Evolutionary conservation across 1,140 invertebrate species (phyloP).

Genomic region (Diploscapter pachys): DNA sequence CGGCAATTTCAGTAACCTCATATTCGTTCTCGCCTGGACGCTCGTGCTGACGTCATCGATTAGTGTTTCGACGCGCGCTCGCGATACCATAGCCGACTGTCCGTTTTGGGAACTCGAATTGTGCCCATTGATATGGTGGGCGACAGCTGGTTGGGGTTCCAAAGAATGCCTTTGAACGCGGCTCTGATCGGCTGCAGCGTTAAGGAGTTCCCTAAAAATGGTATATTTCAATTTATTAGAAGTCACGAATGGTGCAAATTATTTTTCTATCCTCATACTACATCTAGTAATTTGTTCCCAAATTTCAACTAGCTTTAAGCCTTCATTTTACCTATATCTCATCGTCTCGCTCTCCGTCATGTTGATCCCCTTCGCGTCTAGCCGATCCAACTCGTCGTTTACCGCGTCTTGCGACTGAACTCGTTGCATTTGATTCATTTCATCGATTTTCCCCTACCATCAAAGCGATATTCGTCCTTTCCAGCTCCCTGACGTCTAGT

Average conservation of each 20-base stretch:
- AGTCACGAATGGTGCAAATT: background rate
- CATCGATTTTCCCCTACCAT: conserved; percentile 4
- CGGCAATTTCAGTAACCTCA: too few species aligned
- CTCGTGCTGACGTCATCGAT: too few species aligned
- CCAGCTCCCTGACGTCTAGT: conserved; percentile 7
- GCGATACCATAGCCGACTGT: too few species aligned
- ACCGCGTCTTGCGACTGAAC: conserved; percentile 32
- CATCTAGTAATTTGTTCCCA: too few species aligned
- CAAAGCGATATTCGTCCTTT: conserved; percentile 5
- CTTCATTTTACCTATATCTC: conserved; percentile 18
- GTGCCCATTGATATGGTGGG: conserved; percentile 2
- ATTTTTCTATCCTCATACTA: too few species aligned
- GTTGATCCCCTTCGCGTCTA: conserved; percentile 33
- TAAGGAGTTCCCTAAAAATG: conserved; percentile 11
- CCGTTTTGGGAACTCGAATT: background rate
- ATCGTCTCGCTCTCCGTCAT: conserved; percentile 36
- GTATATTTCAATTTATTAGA: background rate
- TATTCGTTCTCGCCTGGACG: too few species aligned
- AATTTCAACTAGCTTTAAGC: too few species aligned
- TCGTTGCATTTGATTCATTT: background rate
- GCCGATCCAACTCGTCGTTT: conserved; percentile 36
- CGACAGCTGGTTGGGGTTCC: background rate
- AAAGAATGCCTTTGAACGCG: conserved; percentile 9
- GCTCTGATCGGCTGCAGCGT: conserved; percentile 21
- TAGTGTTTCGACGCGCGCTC: background rate